Evolutionary conservation across 1,140 invertebrate genomes (phyloP).

Genomic region (Nomia melanderi): DNA sequence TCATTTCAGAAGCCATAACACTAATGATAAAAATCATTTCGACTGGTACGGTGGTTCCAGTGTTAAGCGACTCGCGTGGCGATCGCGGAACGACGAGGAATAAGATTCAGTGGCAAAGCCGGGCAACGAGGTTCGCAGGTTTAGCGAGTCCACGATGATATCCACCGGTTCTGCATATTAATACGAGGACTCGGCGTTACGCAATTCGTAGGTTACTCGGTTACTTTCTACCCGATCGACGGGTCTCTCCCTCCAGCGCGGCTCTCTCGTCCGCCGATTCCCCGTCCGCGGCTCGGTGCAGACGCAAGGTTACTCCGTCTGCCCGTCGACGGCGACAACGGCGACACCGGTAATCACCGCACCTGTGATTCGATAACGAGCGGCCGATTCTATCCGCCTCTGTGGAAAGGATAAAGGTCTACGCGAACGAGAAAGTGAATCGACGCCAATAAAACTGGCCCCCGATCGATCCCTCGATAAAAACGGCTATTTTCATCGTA

Average conservation of each 20-base stretch:
- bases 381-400: conserved; percentile 1
- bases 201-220: conserved; percentile 60
- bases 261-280: background rate
- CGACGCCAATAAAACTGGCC: background rate
- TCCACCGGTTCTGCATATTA: conserved; percentile 26
- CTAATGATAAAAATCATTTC: no score
- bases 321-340: conserved; percentile 6
- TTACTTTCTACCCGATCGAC: conserved; percentile 60
- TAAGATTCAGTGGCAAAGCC: background rate
- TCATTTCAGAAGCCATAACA: no score
- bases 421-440: background rate
- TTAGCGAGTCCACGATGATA: conserved; percentile 1
- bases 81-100: no score
- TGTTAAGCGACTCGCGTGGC: no score
- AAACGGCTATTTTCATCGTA: conserved; percentile 24
- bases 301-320: conserved; percentile 42
- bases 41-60: no score
- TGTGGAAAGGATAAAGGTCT: conserved; percentile 9
- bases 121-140: background rate
- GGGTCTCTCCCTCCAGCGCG: conserved; percentile 6
- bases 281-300: background rate
- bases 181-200: conserved; percentile 42
- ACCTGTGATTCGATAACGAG: conserved; percentile 21
- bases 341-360: conserved; percentile 8
- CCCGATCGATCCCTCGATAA: conserved; percentile 30